Percentiles rank a stretch among this genome's conserved stretches.
Conservation (phyloP, 2,888 invertebrate genomes). For the Cataglyphis livida region DNA sequence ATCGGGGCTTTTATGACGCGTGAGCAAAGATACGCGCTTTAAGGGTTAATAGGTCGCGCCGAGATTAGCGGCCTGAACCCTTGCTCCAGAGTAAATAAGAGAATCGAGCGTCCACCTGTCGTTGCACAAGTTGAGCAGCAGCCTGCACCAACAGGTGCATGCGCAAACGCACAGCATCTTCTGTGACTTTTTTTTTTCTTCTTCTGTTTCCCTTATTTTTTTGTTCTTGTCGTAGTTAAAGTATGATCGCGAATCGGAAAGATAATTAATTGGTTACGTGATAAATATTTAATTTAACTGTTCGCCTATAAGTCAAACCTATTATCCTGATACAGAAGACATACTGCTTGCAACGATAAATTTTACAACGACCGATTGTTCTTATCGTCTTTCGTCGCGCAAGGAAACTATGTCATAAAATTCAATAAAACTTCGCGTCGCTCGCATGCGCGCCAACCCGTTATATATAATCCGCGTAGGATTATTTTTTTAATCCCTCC, state of each 20-base stretch:
- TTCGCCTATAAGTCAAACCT: neutral
- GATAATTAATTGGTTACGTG: neutral
- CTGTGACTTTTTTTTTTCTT: constrained; percentile 22
- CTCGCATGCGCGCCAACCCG: constrained; percentile 52
- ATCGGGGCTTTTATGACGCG: constrained; percentile 14
- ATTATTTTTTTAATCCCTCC: constrained; percentile 36
- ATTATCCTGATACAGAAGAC: neutral
- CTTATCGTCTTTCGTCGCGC: constrained; percentile 24
- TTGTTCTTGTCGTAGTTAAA: neutral
- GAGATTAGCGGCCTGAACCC: constrained; percentile 40
- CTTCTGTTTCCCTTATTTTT: neutral
- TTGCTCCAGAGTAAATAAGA: constrained; percentile 39
- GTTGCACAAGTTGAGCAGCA: constrained; percentile 37
- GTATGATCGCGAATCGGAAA: neutral
- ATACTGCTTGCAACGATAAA: neutral
- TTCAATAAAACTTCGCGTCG: constrained; percentile 52
- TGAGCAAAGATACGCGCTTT: constrained; percentile 28
- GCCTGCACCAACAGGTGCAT: constrained; percentile 77
- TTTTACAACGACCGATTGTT: constrained; percentile 10
- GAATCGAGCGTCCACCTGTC: constrained; percentile 14
- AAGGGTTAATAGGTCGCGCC: constrained; percentile 44
- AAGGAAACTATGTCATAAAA: constrained; percentile 43
- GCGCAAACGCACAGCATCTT: constrained; percentile 70
- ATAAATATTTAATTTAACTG: neutral
- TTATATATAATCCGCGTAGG: constrained; percentile 47